phyloP scores from a whole-genome alignment of 2,113 vertebrate genomes.

The Phalacrocorax pelagicus region DNA sequence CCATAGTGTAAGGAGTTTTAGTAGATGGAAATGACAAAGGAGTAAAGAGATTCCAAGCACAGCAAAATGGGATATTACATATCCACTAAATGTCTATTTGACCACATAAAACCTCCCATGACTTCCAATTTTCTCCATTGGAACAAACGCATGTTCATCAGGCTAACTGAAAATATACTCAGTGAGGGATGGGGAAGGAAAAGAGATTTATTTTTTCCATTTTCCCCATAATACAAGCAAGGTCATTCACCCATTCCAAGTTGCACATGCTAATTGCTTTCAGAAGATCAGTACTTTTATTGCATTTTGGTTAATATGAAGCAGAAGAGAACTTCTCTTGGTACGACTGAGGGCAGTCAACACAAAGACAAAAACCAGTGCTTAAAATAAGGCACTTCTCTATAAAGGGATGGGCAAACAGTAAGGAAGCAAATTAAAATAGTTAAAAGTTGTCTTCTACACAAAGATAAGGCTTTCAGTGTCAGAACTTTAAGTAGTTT shows the following conservation, averaged over 20 bases:
- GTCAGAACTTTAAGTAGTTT: constrained; percentile 82
- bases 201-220: constrained; percentile 53
- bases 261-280: constrained; percentile 51
- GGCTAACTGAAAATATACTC: constrained; percentile 56
- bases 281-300: constrained; percentile 51
- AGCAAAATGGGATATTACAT: constrained; percentile 57
- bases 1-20: constrained; percentile 56
- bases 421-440: constrained; percentile 65
- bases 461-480: constrained; percentile 78
- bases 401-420: constrained; percentile 27
- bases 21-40: constrained; percentile 57
- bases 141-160: constrained; percentile 15
- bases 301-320: constrained; percentile 50
- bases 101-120: constrained; percentile 43
- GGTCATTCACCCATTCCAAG: constrained; percentile 54
- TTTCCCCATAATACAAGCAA: constrained; percentile 45
- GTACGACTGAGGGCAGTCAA: constrained; percentile 40
- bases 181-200: neutral
- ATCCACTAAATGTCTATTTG: constrained; percentile 48
- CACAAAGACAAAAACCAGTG: constrained; percentile 57
- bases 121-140: neutral
- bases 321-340: constrained; percentile 55
- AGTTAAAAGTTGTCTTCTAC: constrained; percentile 55
- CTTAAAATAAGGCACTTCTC: constrained; percentile 72
- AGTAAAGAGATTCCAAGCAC: constrained; percentile 48